phyloP scores from a whole-genome alignment of 1,140 invertebrate species.

The Leguminivora glycinivorella region DNA sequence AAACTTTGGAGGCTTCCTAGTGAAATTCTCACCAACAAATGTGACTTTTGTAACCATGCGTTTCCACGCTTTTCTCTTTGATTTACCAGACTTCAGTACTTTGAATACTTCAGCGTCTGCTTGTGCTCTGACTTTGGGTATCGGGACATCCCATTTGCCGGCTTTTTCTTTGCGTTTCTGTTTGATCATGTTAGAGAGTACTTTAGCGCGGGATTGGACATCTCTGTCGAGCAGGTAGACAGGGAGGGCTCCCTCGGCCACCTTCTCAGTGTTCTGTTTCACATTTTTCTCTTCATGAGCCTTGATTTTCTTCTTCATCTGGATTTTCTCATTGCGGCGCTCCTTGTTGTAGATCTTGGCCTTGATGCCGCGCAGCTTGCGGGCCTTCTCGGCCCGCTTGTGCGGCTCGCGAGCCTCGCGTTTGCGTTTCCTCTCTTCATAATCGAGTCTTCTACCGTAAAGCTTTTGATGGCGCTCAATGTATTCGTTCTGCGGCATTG shows the following conservation, averaged over 20 bases:
- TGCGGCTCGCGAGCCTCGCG: conserved; percentile 96
- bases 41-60: conserved; percentile 99
- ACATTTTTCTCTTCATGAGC: conserved; percentile 95
- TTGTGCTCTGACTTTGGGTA: conserved; percentile 98
- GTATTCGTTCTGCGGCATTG: conserved; percentile 99
- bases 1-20: conserved; percentile 99
- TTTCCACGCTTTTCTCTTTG: conserved; percentile 98
- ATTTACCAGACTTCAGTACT: conserved; percentile 96
- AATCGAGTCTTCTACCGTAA: conserved; percentile 96
- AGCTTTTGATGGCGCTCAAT: conserved; percentile 98
- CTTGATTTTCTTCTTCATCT: conserved; percentile 99
- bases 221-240: conserved; percentile 98
- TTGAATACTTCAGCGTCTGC: conserved; percentile 99
- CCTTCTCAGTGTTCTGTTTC: conserved; percentile 91
- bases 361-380: conserved; percentile 95
- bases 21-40: conserved; percentile 99
- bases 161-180: conserved; percentile 99
- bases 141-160: conserved; percentile 99
- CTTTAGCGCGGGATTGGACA: conserved; percentile 95
- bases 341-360: conserved; percentile 99
- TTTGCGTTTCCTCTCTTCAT: conserved; percentile 98
- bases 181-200: conserved; percentile 99
- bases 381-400: conserved; percentile 92
- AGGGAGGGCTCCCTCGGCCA: conserved; percentile 94
- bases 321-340: conserved; percentile 98